phyloP scores from a whole-genome alignment of 2,113 vertebrate genomes.

The Proteles cristata region DNA sequence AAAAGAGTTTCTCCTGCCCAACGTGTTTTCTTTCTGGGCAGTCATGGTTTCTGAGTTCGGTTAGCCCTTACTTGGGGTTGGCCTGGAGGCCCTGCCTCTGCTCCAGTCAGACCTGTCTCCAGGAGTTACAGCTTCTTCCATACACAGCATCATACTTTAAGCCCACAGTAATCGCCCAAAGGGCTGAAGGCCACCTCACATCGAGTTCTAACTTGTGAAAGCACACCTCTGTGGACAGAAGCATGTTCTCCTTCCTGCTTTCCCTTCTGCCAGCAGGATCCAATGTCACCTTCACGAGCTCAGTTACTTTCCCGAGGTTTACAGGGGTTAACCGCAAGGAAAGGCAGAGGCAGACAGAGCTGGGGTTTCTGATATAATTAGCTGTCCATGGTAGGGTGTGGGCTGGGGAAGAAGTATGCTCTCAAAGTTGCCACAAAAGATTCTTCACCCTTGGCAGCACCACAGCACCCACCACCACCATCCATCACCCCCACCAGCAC shows the following conservation, averaged over 20 bases:
- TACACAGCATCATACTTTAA: background rate
- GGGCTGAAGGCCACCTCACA: background rate
- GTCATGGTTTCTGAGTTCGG: background rate
- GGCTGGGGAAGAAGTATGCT: background rate
- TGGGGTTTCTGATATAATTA: background rate
- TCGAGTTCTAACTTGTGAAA: slow-evolving; percentile 8
- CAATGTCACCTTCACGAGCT: background rate
- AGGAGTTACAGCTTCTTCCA: background rate
- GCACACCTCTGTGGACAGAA: slow-evolving; percentile 60
- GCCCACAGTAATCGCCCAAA: background rate
- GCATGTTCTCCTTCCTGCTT: slow-evolving; percentile 19
- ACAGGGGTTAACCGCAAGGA: background rate
- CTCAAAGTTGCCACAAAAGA: background rate
- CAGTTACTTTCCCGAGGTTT: background rate
- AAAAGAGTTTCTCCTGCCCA: background rate
- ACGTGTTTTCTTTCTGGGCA: background rate
- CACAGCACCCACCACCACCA: background rate
- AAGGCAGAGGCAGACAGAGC: background rate
- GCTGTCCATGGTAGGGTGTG: background rate
- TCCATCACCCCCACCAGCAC: too few species aligned
- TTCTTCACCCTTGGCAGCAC: background rate
- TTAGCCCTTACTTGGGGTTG: background rate
- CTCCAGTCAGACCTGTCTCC: background rate
- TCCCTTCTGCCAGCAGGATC: background rate
- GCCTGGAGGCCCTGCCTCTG: background rate